These are phyloP conservation scores for Pampusana beccarii DNA, from an alignment of 2,113 vertebrate genomes.

Conservation along the genomic window DNA sequence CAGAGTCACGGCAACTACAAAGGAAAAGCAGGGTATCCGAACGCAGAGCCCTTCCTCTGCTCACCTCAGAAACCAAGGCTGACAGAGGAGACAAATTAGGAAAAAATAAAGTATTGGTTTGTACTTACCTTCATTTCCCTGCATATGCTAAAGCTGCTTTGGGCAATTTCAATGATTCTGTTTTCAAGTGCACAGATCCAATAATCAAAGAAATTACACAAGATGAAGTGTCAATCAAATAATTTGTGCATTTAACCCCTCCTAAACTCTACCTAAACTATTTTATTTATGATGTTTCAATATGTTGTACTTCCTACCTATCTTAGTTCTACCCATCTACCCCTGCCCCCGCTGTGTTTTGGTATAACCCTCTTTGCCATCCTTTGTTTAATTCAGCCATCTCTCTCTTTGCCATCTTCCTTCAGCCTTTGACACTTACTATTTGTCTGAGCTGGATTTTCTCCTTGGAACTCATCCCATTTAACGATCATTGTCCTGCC, in stretches of 20 bases:
- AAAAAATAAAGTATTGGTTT: not conserved
- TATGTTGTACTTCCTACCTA: not conserved
- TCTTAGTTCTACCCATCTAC: not conserved
- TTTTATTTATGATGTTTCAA: not conserved
- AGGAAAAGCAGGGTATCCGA: not conserved
- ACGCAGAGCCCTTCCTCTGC: not conserved
- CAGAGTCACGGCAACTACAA: not conserved
- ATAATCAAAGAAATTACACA: not conserved
- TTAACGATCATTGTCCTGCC: not conserved
- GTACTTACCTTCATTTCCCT: not conserved
- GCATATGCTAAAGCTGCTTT: not conserved
- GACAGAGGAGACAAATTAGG: not conserved
- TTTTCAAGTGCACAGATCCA: not conserved
- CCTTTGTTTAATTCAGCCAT: not conserved
- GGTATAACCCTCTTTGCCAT: not conserved
- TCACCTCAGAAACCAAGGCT: not conserved
- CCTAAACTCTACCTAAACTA: not conserved
- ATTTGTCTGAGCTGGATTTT: not conserved
- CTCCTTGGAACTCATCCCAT: not conserved
- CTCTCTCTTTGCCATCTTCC: not conserved
- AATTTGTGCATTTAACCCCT: rapidly evolving
- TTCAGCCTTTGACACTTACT: not conserved
- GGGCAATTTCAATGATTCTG: not conserved
- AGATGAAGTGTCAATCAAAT: not conserved
- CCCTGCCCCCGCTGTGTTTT: not conserved